Evolutionary conservation across 2,888 invertebrate genomes (phyloP).

Genomic region (Aphidoletes aphidimyza): DNA sequence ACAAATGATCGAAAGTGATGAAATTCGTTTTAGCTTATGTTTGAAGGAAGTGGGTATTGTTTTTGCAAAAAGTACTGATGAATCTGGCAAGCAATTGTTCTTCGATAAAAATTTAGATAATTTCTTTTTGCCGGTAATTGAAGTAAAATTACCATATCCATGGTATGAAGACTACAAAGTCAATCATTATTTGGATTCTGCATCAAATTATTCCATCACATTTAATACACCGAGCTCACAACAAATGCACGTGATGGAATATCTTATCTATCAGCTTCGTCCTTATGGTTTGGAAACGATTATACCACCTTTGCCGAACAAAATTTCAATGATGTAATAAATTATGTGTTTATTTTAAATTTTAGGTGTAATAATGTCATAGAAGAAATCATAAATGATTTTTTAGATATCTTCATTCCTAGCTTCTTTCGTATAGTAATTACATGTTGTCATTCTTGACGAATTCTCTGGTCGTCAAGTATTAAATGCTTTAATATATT

Average conservation of each 20-base stretch:
- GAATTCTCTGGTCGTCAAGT: no score
- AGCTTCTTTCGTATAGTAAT: no score
- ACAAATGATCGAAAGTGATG: background rate
- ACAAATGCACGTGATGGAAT: slow-evolving; percentile 1
- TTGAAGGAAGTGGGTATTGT: background rate
- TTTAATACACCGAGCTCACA: background rate
- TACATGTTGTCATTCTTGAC: no score
- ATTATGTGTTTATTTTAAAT: no score
- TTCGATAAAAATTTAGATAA: background rate
- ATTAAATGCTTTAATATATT: no score
- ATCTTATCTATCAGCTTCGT: slow-evolving; percentile 7
- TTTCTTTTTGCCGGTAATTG: background rate
- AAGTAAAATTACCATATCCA: background rate
- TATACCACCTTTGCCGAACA: background rate
- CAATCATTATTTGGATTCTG: background rate
- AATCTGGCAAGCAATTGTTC: background rate
- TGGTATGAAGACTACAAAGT: slow-evolving; percentile 39
- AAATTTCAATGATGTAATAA: no score
- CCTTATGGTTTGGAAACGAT: background rate
- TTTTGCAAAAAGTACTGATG: background rate
- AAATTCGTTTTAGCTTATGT: background rate
- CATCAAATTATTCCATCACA: background rate
- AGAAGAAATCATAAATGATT: no score
- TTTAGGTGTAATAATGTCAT: no score
- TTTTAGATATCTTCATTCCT: no score